These are phyloP conservation scores for Akabosia matsudoensis DNA, from an alignment of 1,140 invertebrate genomes.

Conservation along the genomic window DNA sequence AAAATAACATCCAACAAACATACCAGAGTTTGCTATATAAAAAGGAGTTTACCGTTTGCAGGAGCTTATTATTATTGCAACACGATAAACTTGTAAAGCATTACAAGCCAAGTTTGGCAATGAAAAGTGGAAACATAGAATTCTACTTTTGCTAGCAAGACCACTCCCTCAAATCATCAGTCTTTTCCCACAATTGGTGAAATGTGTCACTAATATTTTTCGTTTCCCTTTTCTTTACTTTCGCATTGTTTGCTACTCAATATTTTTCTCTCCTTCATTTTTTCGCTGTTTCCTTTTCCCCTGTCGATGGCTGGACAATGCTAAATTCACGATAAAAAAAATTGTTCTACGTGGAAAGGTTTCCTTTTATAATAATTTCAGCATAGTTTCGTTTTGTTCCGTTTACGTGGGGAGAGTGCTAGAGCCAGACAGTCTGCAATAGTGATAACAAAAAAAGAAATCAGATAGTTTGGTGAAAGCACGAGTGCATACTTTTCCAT, in stretches of 20 bases:
- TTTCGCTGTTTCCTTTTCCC: not conserved
- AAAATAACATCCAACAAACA: no score
- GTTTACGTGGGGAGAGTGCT: no score
- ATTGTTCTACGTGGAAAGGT: no score
- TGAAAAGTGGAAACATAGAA: not conserved
- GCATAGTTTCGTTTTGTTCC: no score
- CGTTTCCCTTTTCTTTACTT: not conserved
- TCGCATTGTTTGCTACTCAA: not conserved
- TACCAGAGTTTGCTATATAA: not conserved
- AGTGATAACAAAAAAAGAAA: no score
- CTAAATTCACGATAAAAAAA: no score
- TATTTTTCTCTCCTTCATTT: not conserved
- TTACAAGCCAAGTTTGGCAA: not conserved
- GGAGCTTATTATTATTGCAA: not conserved
- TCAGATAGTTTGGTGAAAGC: no score
- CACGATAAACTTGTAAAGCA: no score
- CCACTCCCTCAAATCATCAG: conserved; percentile 8
- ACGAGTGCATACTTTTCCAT: no score
- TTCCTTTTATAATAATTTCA: no score
- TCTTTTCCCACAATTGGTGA: not conserved
- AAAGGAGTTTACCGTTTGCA: not conserved
- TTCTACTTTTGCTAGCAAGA: not conserved
- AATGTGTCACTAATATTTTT: conserved; percentile 12
- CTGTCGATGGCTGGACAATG: no score
- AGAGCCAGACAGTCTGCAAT: no score